Evolutionary conservation across 1,140 invertebrate genomes (phyloP).

Genomic region (Coenobita brevimanus): DNA sequence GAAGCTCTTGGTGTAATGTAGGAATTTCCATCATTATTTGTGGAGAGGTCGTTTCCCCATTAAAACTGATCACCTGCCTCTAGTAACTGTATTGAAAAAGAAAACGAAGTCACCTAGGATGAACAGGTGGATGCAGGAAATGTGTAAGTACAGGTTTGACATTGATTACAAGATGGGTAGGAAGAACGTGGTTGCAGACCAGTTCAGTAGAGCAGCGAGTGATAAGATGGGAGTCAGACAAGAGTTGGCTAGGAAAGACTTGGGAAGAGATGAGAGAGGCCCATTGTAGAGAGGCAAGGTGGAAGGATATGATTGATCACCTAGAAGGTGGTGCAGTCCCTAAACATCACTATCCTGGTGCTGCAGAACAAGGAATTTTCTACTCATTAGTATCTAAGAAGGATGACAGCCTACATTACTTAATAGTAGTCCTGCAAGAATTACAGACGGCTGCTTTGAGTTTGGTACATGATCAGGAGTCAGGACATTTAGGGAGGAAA

Average conservation of each 20-base stretch:
- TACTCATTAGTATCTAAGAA: neutral
- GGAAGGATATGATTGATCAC: neutral
- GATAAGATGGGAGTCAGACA: too few relatives aligned
- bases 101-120: neutral
- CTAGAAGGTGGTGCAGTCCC: neutral
- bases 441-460: neutral
- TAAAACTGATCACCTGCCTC: slow-evolving; percentile 9
- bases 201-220: neutral
- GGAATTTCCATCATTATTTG: slow-evolving; percentile 15
- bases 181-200: neutral
- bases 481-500: neutral
- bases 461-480: neutral
- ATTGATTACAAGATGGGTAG: neutral
- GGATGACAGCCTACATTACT: neutral
- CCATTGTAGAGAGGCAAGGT: neutral
- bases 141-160: neutral
- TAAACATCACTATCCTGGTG: neutral
- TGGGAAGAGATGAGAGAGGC: neutral
- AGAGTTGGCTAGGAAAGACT: neutral
- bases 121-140: neutral
- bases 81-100: neutral
- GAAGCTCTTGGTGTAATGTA: slow-evolving; percentile 12
- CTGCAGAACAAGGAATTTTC: neutral
- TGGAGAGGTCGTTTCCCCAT: neutral
- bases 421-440: neutral